phyloP scores from a whole-genome alignment of 2,113 vertebrate genomes.

The Pedionomus torquatus region DNA sequence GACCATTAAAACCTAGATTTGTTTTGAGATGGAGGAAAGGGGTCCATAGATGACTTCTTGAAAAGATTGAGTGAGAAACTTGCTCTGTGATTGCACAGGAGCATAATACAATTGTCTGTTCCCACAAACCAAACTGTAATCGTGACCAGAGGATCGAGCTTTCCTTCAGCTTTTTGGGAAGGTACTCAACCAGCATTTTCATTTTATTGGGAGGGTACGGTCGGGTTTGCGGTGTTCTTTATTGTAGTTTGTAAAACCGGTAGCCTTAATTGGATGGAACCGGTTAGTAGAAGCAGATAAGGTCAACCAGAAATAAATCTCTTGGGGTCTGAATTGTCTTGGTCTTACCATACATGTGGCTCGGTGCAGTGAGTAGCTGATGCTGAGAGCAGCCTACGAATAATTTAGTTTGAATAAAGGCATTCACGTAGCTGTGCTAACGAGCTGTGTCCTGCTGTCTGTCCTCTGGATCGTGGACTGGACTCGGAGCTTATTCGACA shows the following conservation, averaged over 20 bases:
- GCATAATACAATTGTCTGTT: background rate
- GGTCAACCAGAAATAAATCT: slow-evolving; percentile 39
- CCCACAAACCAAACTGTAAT: background rate
- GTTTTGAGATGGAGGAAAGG: background rate
- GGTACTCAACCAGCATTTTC: background rate
- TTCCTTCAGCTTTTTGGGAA: background rate
- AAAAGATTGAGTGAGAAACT: background rate
- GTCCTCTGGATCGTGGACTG: background rate
- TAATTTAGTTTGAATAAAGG: slow-evolving; percentile 22
- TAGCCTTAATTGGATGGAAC: background rate
- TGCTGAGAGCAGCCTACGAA: background rate
- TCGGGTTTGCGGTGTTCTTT: background rate
- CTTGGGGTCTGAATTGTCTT: background rate
- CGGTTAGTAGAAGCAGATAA: background rate
- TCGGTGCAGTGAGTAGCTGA: background rate
- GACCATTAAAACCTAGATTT: background rate
- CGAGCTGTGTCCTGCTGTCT: background rate
- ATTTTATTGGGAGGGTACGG: background rate
- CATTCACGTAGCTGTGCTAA: background rate
- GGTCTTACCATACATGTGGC: background rate
- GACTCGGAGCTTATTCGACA: background rate
- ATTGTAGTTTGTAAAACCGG: background rate
- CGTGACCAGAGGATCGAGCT: background rate
- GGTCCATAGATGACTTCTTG: background rate
- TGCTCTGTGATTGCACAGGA: background rate